Conservation (phyloP, 2,888 invertebrate genomes). For the Megalurothrips usitatus region DNA sequence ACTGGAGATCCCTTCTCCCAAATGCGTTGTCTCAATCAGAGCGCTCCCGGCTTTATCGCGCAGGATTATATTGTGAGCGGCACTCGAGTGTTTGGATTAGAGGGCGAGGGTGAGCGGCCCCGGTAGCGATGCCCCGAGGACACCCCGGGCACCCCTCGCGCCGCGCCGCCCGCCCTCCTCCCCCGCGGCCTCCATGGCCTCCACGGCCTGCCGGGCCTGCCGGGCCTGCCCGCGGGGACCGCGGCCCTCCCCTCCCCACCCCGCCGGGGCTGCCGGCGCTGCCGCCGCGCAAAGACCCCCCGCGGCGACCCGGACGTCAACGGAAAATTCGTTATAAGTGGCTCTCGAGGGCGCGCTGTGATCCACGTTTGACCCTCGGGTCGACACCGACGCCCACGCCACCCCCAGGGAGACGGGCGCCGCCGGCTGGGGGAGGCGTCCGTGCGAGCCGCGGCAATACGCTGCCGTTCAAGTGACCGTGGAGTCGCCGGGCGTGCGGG, state of each 20-base stretch:
- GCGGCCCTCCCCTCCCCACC: neutral
- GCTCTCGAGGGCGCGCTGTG: slow-evolving; percentile 10
- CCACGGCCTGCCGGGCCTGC: neutral
- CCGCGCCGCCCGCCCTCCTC: neutral
- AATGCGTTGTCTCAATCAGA: slow-evolving; percentile 14
- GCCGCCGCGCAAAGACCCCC: neutral
- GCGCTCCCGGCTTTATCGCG: neutral
- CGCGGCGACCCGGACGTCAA: neutral
- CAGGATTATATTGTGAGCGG: neutral
- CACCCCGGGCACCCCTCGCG: neutral
- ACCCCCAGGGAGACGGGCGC: neutral
- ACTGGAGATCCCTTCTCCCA: too few relatives aligned
- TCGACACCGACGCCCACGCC: neutral
- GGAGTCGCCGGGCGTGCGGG: neutral
- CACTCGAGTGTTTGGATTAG: slow-evolving; percentile 8
- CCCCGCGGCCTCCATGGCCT: neutral
- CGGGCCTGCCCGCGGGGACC: neutral
- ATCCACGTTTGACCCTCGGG: slow-evolving; percentile 3
- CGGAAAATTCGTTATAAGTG: slow-evolving; percentile 23
- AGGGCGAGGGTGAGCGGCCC: neutral
- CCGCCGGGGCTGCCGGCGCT: neutral
- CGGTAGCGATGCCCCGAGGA: too few relatives aligned
- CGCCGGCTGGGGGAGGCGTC: neutral
- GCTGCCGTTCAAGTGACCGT: neutral
- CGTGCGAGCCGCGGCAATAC: neutral